Base-by-base conservation (phyloP, 2,888 invertebrate species). In the Halocaridina rubra region DNA sequence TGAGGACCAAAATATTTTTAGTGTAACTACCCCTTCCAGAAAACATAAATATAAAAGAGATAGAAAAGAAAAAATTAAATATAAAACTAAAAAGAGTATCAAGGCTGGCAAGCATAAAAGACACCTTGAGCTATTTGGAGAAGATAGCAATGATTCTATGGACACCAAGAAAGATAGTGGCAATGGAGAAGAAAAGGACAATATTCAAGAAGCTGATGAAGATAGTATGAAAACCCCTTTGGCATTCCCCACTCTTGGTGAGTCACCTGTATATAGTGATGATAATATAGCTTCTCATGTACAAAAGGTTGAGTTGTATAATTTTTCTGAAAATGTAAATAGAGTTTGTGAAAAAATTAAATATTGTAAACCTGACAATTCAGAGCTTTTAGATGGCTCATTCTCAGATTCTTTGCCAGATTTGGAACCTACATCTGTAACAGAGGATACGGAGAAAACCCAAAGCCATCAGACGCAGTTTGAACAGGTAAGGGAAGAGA, bases 1-100 rank as follows among this genome's bases (percentile, higher is more conserved):
- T 53, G 82, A 84, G 19, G 72, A 19, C 72, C 78, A 84, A 46
- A 72, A 33, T 19, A 59, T 30, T 30, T 72, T 59, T 29, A 57
- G 69, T 57, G 82, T 57, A 61, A 33, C 24, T 46, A 13, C 71
- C 5, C 19, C 19, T 29, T 59, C 59, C 33, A 84, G 72, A 61
- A 84, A 78, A 19, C 82, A 84, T 57, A 84, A 84, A 72, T 84
- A 71, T 16, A 84, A 84, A 61, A 84, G 61, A 53, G 77, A 78
- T 78, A 84, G 72, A 61, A 78, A 61, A 61, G 69, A 84, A 61
- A 78, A 72, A 61, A 24, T 39, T 10, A 78, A 61, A 78, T 22
- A 64, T 19, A 84, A 64, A 24, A 22, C 24, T 4, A 84, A 71
- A n/a, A 84, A 78, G 24, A 24, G 53, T 29, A 19, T 61, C 3